Evolutionary conservation across 2,113 vertebrate species (phyloP), one percentile per base, ranked within the genome.

Genomic region (Ochotona princeps): DNA sequence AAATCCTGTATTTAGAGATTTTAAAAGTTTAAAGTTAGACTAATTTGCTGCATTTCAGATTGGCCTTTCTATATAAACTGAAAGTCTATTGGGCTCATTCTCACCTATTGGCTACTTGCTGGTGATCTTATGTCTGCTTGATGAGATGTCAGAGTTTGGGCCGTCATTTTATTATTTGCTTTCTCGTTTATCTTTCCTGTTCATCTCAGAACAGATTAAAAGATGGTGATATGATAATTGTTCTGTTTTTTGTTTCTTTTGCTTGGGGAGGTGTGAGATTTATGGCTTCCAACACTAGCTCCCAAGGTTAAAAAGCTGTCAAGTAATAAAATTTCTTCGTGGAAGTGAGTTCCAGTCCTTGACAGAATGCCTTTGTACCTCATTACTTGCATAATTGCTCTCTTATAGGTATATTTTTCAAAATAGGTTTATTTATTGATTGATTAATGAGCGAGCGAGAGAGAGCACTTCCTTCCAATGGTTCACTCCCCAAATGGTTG

Each of bases 341-440:
- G 21, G 35, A 54, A 38, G 13, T 81, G 90, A 87, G 10, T 63
- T 92, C 89, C n/a, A 60, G 32, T 94, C 23, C 32, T 80, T 74
- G 17, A 30, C 30, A 32, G 15, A 63, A 38, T 26, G 54, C 1
- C 14, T 66, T 80, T 75, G n/a, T 54, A 51, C 67, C 69, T 83
- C 74, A 26, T 67, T 30, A 23, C 44, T 73, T 83, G 28, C 8
- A 8, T 65, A 6, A 21, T 26, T 93, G 21, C 63, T 5, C 2
- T 63, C 35, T 76, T 9, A 4, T 49, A 15, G 17, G 38, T 67
- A 87, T 67, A 4, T 74, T 90, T 35, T 69, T 74, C 51, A 14
- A 57, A 57, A 44, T 44, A 44, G 15, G 18, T 57, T 57, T 57
- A 57, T 15, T 57, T 57, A 57, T 57, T 57, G 12, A 57, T 57